Percentiles rank a stretch among this genome's conserved stretches.
Evolutionary conservation across 1,140 invertebrate species (phyloP).

Genomic region (Nebria ingens): DNA sequence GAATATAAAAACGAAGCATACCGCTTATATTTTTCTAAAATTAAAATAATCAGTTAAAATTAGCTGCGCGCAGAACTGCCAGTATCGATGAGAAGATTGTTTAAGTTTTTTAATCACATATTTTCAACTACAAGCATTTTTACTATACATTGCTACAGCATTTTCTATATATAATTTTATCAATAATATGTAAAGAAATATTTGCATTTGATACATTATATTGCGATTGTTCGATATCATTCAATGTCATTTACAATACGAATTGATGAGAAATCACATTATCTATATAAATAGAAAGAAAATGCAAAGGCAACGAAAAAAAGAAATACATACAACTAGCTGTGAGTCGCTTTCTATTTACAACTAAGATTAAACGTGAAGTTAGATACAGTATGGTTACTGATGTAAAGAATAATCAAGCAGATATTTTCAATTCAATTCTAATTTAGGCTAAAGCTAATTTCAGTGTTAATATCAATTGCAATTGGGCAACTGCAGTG

Average conservation of each 20-base stretch:
- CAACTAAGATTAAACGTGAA: too few species aligned
- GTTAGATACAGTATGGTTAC: too few species aligned
- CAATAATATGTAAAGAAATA: neutral
- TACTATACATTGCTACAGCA: neutral
- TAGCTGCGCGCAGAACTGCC: neutral
- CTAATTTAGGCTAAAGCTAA: too few species aligned
- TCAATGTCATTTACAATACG: neutral
- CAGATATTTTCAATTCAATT: too few species aligned
- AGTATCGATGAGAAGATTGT: neutral
- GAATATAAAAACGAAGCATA: conserved; percentile 3
- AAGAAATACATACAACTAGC: too few species aligned
- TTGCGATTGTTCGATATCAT: conserved; percentile 5
- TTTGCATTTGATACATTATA: neutral
- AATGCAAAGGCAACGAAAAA: too few species aligned
- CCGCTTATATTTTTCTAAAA: neutral
- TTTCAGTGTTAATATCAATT: too few species aligned
- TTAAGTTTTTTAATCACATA: neutral
- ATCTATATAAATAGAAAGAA: too few species aligned
- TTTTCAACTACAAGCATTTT: neutral
- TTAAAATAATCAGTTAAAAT: too few species aligned
- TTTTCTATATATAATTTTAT: neutral
- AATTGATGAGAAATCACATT: neutral
- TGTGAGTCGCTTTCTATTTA: too few species aligned
- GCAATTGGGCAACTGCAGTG: too few species aligned
- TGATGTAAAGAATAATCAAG: too few species aligned